These are phyloP conservation scores for Sarcophaga variegata DNA, from an alignment of 2,888 invertebrate genomes.

Conservation along the genomic window DNA sequence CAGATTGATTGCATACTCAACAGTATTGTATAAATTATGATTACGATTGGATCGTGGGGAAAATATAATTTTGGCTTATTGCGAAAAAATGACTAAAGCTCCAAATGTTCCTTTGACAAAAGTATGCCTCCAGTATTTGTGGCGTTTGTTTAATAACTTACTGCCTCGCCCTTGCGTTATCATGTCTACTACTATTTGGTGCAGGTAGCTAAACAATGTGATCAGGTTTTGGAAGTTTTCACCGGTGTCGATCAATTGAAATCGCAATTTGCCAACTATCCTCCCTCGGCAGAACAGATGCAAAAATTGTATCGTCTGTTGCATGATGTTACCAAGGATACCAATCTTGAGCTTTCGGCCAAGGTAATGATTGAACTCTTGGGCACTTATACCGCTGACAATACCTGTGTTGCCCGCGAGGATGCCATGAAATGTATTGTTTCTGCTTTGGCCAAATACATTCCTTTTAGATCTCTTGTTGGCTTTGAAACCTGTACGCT, in stretches of 20 bases:
- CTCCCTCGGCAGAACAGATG: constrained; percentile 93
- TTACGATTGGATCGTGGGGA: constrained; percentile 92
- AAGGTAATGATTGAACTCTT: constrained; percentile 98
- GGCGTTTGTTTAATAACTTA: constrained; percentile 96
- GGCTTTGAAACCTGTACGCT: constrained; percentile 95
- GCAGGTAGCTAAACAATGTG: constrained; percentile 93
- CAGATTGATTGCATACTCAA: constrained; percentile 97
- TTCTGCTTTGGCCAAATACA: constrained; percentile 95
- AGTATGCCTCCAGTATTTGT: constrained; percentile 92
- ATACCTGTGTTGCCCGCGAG: constrained; percentile 97
- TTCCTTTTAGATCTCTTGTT: constrained; percentile 97
- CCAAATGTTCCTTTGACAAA: constrained; percentile 90
- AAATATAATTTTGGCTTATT: constrained; percentile 93
- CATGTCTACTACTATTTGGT: constrained; percentile 96
- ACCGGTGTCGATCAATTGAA: constrained; percentile 92
- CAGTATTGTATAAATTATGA: constrained; percentile 97
- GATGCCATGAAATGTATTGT: constrained; percentile 98
- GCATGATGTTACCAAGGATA: constrained; percentile 94
- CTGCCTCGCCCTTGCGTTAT: constrained; percentile 92
- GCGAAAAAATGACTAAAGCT: constrained; percentile 95
- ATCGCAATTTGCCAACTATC: constrained; percentile 89
- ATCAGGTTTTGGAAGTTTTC: constrained; percentile 92
- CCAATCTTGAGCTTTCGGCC: constrained; percentile 93
- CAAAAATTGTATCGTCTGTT: constrained; percentile 94
- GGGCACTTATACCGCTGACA: constrained; percentile 98